Percentiles rank a stretch among this genome's conserved stretches.
phyloP scores from a whole-genome alignment of 64 coral and sea anemone species.

The Astreopora myriophthalma region DNA sequence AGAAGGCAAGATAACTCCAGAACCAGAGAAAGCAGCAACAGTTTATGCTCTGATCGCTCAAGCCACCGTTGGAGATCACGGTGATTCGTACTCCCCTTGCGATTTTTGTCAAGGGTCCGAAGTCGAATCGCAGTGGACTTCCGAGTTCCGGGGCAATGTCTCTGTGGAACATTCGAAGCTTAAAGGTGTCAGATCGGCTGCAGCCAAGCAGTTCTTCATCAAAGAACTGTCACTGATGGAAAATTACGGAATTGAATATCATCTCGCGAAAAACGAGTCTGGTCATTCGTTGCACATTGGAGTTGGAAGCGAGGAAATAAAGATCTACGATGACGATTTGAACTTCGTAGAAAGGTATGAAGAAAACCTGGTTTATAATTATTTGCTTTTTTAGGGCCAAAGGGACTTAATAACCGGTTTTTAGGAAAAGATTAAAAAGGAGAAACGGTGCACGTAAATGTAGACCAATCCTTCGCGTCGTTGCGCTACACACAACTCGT shows the following conservation, averaged over 20 bases:
- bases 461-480: no score
- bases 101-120: conserved; percentile 40
- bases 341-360: conserved; percentile 87
- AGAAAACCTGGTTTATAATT: conserved; percentile 24
- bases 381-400: neutral
- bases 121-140: conserved; percentile 31
- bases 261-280: conserved; percentile 72
- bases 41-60: conserved; percentile 76
- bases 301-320: conserved; percentile 88
- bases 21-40: conserved; percentile 59
- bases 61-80: conserved; percentile 74
- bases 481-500: no score
- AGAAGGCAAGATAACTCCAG: conserved; percentile 52
- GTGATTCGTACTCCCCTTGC: conserved; percentile 19
- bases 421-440: no score
- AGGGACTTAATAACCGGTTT: conserved; percentile 12
- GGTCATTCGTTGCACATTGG: conserved; percentile 70
- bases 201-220: conserved; percentile 88
- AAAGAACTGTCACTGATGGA: conserved; percentile 85
- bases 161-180: conserved; percentile 78
- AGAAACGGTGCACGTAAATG: no score
- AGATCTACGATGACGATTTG: conserved; percentile 75
- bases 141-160: conserved; percentile 55
- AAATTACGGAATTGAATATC: conserved; percentile 92
- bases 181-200: conserved; percentile 70